Conservation (phyloP, 2,113 vertebrate genomes). For the Ascaphus truei region DNA sequence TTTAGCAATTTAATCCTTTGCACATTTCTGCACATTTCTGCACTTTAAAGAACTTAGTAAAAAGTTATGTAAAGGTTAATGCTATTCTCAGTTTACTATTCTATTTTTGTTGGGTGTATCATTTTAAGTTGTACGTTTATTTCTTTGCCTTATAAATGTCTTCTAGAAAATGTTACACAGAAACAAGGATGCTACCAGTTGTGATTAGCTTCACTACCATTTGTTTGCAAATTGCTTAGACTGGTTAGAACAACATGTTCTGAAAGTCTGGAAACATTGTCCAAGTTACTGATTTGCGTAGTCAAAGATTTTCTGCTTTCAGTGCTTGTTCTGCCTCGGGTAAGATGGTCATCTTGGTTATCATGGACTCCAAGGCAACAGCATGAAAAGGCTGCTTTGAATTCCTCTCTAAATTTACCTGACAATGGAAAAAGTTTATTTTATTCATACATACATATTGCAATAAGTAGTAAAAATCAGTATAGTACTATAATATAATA, state of each 20-base stretch:
- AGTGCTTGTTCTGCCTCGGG: constrained; percentile 66
- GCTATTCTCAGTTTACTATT: too few relatives aligned
- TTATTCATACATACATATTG: too few relatives aligned
- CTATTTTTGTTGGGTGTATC: too few relatives aligned
- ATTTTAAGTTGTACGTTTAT: too few relatives aligned
- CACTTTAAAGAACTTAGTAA: too few relatives aligned
- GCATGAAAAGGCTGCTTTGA: constrained; percentile 92
- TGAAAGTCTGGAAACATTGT: constrained; percentile 79
- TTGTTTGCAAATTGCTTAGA: constrained; percentile 57
- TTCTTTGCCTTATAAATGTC: too few relatives aligned
- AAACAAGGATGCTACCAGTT: constrained; percentile 43
- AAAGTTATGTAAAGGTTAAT: too few relatives aligned
- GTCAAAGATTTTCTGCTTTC: constrained; percentile 91
- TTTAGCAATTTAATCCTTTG: too few relatives aligned
- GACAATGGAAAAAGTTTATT: constrained; percentile 44
- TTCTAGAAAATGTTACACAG: too few relatives aligned
- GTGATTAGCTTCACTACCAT: constrained; percentile 45
- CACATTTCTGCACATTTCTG: too few relatives aligned
- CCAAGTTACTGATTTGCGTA: constrained; percentile 84
- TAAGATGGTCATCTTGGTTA: constrained; percentile 56
- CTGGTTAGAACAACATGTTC: constrained; percentile 78
- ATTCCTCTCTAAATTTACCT: constrained; percentile 96
- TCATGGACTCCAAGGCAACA: constrained; percentile 60
- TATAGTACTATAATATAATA: constrained; percentile 42
- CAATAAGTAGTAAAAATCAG: too few relatives aligned